These are phyloP conservation scores for Beris morrisii DNA, from an alignment of 2,888 invertebrate species.

Conservation along the genomic window DNA sequence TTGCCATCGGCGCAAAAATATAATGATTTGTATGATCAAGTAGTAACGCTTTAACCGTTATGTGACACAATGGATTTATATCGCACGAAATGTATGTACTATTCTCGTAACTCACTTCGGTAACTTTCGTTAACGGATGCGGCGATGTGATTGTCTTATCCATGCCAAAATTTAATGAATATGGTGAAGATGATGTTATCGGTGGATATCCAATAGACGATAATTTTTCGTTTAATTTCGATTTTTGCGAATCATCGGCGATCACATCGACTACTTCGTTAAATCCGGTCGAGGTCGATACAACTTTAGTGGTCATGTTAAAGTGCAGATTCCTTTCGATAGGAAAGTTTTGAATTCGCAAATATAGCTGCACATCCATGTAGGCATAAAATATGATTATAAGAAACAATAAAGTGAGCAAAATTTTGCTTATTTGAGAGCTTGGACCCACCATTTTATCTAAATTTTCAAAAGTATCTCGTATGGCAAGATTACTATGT, in stretches of 20 bases:
- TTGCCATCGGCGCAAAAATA: constrained; percentile 77
- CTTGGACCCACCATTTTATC: constrained; percentile 69
- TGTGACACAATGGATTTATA: constrained; percentile 74
- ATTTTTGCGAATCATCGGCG: too few relatives aligned
- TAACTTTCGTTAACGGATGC: constrained; percentile 32
- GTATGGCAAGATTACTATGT: constrained; percentile 25
- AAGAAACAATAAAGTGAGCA: constrained; percentile 62
- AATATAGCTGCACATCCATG: constrained; percentile 73
- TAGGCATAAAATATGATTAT: constrained; percentile 66
- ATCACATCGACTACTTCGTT: background rate
- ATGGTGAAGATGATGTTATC: constrained; percentile 10
- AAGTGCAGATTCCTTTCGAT: constrained; percentile 59
- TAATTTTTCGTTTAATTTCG: background rate
- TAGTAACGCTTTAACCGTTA: constrained; percentile 81
- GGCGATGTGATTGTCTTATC: background rate
- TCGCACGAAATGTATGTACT: constrained; percentile 68
- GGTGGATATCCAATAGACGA: background rate
- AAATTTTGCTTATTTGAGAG: constrained; percentile 71
- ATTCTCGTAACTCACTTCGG: constrained; percentile 56
- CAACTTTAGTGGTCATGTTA: constrained; percentile 44
- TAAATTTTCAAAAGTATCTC: constrained; percentile 1
- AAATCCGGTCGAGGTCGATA: background rate
- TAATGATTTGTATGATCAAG: constrained; percentile 84
- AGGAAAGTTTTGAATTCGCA: constrained; percentile 70
- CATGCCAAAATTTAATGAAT: background rate